A percentile compares a stretch with the other conserved stretches of the same genome.
Evolutionary conservation across 1,140 invertebrate genomes (phyloP).

Genomic region (Drosophila orena): DNA sequence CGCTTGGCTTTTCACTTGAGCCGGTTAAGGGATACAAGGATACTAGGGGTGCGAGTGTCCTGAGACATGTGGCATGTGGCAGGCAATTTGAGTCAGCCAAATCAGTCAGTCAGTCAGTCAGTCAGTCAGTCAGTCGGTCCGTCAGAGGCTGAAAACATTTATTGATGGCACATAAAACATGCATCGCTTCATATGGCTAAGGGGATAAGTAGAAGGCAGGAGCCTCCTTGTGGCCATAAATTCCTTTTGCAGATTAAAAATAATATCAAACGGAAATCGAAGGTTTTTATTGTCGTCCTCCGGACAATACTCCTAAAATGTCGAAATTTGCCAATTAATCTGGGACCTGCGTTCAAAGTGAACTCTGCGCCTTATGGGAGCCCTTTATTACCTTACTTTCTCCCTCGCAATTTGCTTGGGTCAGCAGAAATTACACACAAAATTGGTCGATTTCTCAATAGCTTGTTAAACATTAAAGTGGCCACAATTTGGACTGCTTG

Average conservation of each 20-base stretch:
- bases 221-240: constrained; percentile 53
- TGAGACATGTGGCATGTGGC: constrained; percentile 46
- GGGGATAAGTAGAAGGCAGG: background rate
- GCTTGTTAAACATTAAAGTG: constrained; percentile 76
- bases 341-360: constrained; percentile 42
- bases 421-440: constrained; percentile 76
- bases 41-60: constrained; percentile 1
- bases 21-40: constrained; percentile 63
- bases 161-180: constrained; percentile 77
- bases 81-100: constrained; percentile 56
- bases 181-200: constrained; percentile 35
- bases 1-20: constrained; percentile 69
- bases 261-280: constrained; percentile 81
- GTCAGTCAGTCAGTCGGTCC: constrained; percentile 31
- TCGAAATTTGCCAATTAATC: constrained; percentile 65
- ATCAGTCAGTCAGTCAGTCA: constrained; percentile 30
- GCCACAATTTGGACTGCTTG: constrained; percentile 59
- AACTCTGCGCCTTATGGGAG: constrained; percentile 13
- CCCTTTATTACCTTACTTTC: constrained; percentile 20
- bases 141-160: constrained; percentile 57
- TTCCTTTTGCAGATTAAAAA: constrained; percentile 73
- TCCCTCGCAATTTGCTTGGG: constrained; percentile 53
- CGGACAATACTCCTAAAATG: constrained; percentile 16
- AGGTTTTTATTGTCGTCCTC: constrained; percentile 63
- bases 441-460: constrained; percentile 61